Base-by-base conservation (phyloP, 2,888 invertebrate genomes). In the Caenorhabditis sp. region DNA sequence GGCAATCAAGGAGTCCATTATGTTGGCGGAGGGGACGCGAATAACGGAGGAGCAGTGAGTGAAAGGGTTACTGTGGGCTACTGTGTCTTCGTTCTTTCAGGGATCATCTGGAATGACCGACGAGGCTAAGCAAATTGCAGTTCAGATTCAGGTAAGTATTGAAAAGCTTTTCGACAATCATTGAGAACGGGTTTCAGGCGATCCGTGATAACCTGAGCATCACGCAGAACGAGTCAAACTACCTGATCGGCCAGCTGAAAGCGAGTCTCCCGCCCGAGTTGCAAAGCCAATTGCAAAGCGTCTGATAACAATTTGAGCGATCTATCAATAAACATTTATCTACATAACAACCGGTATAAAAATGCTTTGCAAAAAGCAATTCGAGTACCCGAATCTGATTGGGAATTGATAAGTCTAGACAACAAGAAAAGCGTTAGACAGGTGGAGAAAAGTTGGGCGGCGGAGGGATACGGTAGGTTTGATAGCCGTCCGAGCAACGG, bases 151-250 rank as follows among this genome's bases (percentile, higher is more conserved):
- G 39, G 68, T 65, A 13, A 9, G 48, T 32, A 17, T 27, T 7
- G 9, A 30, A 30, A 9, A 30, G 30, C 30, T 2, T 32, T 11
- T 5, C 0, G 20, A 59, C 9, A 13, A 59, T 7, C 13, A 35
- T 13, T 20, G 9, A 3, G 7, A 11, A 8, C 27, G 1, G n/a
- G 27, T 68, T 61, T 17, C 71, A 66, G 65, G 73, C 73, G 32
- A 74, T 74, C 20, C 73, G 73, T 8, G 65, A 65, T 20, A 74
- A 74, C 26, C 15, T 59, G n/a, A 61, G 52, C 53, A 56, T 74
- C 39, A 61, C 65, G 5, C 22, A 26, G 15, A 37, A 59, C 20
- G 73, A 74, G 43, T 59, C 73, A 6, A 61, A 39, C 35, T 65
- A 66, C n/a, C 46, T 66, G 11, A 74, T 74, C 30, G 45, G 24